Evolutionary conservation across 2,113 vertebrate genomes (phyloP), one percentile per base, ranked within the genome.

Genomic region (Polypterus senegalus): DNA sequence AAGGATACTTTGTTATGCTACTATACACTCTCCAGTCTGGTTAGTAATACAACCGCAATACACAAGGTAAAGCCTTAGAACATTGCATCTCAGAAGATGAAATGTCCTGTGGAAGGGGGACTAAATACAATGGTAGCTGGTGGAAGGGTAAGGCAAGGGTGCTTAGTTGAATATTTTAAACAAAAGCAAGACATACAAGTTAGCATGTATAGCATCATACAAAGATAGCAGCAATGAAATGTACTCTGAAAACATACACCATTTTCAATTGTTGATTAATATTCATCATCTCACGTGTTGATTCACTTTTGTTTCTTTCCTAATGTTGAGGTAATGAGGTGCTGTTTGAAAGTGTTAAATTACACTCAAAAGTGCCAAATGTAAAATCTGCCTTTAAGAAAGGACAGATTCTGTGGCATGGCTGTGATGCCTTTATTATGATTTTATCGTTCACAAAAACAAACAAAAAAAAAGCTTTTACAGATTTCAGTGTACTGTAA

Each of bases 41-140:
- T 84, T 79, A 85, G 88, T 87, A 82, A 83, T 76, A 67, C 4
- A 81, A 58, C 79, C 74, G 74, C 70, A 51, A 67, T 72, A 65
- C 63, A 75, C 74, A 90, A 86, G 89, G 84, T 91, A 88, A 80
- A 91, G 89, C 96, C 96, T 97, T 97, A 93, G 94, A 97, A 88
- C 46, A 73, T 85, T 85, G 84, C 83, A 72, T 75, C 76, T 71
- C 65, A 76, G 81, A 77, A 80, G 81, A 85, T 83, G 86, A 81
- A 74, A 79, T 73, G 81, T 81, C 80, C 81, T 83, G 79, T 79
- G 81, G 83, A 77, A 82, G 85, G 88, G 86, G 83, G 83, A 86
- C 82, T 77, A 80, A 81, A 79, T 88, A 94, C 95, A 96, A 97
- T 97, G 95, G 93, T 80, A 93, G 94, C 92, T 94, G 92, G 85